phyloP scores from a whole-genome alignment of 2,113 vertebrate species.

The Ophthalmolycus amberensis region DNA sequence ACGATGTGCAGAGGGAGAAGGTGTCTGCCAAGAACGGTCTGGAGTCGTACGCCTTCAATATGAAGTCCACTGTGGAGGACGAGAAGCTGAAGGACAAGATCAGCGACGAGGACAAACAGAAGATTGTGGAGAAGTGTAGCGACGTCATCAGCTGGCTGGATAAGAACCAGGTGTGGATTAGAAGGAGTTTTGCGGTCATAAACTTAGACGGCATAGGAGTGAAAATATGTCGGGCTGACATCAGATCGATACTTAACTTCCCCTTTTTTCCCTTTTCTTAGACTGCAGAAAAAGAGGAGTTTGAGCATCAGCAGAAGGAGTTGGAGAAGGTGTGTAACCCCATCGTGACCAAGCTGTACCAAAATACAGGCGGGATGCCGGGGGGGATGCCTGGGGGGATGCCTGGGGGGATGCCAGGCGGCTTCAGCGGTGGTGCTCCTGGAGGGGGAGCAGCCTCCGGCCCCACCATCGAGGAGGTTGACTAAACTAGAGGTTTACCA shows the following conservation, averaged over 20 bases:
- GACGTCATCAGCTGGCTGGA: slow-evolving; percentile 92
- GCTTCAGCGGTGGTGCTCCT: slow-evolving; percentile 72
- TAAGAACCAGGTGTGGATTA: slow-evolving; percentile 86
- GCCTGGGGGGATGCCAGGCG: slow-evolving; percentile 87
- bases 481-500: slow-evolving; percentile 57
- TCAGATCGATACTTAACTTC: neutral
- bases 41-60: slow-evolving; percentile 91
- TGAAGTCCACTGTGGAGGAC: slow-evolving; percentile 92
- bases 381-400: slow-evolving; percentile 88
- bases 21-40: slow-evolving; percentile 89
- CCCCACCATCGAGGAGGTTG: slow-evolving; percentile 84
- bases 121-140: slow-evolving; percentile 90
- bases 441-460: slow-evolving; percentile 75
- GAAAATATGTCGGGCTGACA: too few species aligned
- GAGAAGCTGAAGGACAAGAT: slow-evolving; percentile 93
- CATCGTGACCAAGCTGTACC: slow-evolving; percentile 84
- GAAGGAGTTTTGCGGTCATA: too few species aligned
- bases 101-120: slow-evolving; percentile 90
- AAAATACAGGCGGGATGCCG: slow-evolving; percentile 84
- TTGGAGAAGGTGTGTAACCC: slow-evolving; percentile 87
- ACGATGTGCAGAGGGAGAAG: slow-evolving; percentile 90
- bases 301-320: slow-evolving; percentile 95
- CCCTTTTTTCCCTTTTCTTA: slow-evolving; percentile 15
- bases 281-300: slow-evolving; percentile 94
- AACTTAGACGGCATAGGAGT: neutral